Evolutionary conservation across 1,140 invertebrate genomes (phyloP).

Genomic region (Idris sp.): DNA sequence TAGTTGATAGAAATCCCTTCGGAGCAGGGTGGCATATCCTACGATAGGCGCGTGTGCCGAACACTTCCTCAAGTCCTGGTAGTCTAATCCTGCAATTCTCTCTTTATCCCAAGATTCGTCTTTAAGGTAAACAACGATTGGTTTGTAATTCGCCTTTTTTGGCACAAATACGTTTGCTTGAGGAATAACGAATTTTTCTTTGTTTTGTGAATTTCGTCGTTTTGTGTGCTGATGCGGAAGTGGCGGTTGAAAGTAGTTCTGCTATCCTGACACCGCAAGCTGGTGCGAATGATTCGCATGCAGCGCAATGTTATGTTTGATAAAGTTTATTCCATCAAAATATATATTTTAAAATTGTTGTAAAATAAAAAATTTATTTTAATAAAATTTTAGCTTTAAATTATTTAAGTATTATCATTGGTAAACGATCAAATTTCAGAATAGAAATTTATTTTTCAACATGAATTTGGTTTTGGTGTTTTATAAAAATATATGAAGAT

Average conservation of each 20-base stretch:
- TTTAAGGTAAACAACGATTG: constrained; percentile 62
- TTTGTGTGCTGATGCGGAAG: background rate
- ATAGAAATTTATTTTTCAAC: too few relatives aligned
- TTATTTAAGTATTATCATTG: too few relatives aligned
- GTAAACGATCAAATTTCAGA: too few relatives aligned
- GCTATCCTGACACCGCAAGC: constrained; percentile 67
- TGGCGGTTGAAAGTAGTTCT: constrained; percentile 46
- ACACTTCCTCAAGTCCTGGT: constrained; percentile 63
- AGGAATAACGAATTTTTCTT: constrained; percentile 40
- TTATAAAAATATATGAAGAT: too few relatives aligned
- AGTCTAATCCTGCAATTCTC: constrained; percentile 69
- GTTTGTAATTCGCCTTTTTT: constrained; percentile 20
- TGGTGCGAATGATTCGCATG: constrained; percentile 51
- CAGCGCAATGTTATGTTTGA: constrained; percentile 55
- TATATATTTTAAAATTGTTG: too few relatives aligned
- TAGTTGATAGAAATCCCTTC: constrained; percentile 66
- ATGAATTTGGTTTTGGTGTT: too few relatives aligned
- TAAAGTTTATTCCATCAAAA: too few relatives aligned
- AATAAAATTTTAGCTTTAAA: too few relatives aligned
- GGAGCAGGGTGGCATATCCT: constrained; percentile 69
- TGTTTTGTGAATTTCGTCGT: constrained; percentile 11
- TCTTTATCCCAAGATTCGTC: constrained; percentile 73
- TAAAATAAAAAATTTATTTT: too few relatives aligned
- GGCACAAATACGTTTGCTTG: constrained; percentile 3
- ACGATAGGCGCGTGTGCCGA: constrained; percentile 23